phyloP scores from a whole-genome alignment of 2,888 invertebrate genomes.

The Dioctria rufipes region DNA sequence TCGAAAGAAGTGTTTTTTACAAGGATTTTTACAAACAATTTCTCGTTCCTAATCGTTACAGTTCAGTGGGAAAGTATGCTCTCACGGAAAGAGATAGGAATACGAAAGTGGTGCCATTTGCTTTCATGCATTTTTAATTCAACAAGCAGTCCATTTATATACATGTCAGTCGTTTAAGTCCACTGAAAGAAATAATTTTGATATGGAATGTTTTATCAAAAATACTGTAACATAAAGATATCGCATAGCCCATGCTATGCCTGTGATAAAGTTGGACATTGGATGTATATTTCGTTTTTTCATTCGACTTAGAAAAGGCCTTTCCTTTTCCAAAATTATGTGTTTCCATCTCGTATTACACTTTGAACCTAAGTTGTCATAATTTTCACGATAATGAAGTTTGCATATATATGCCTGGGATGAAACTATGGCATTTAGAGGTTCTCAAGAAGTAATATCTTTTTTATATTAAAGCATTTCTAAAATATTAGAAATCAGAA shows the following conservation, averaged over 20 bases:
- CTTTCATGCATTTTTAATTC: no score
- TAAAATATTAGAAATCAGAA: slow-evolving; percentile 9
- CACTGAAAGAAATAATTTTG: slow-evolving; percentile 51
- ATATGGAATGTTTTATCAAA: slow-evolving; percentile 51
- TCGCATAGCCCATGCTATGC: no score
- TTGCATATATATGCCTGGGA: slow-evolving; percentile 51
- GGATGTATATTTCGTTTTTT: no score
- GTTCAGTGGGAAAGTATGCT: no score
- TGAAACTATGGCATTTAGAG: slow-evolving; percentile 55
- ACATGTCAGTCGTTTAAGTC: slow-evolving; percentile 51
- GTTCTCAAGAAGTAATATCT: slow-evolving; percentile 49
- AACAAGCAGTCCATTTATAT: no score
- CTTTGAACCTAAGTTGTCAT: slow-evolving; percentile 53
- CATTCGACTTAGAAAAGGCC: slow-evolving; percentile 4
- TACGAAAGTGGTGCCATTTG: no score
- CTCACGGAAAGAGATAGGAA: no score
- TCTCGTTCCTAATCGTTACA: no score
- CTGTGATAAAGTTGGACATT: no score
- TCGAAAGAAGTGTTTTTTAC: no score
- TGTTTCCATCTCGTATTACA: slow-evolving; percentile 33
- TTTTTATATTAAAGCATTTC: slow-evolving; percentile 21
- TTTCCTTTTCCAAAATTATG: slow-evolving; percentile 15
- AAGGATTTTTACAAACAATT: no score
- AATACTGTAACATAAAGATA: no score
- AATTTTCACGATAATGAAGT: slow-evolving; percentile 54